Conservation (phyloP, 2,888 invertebrate genomes). For the Eupithecia pulchellata region DNA sequence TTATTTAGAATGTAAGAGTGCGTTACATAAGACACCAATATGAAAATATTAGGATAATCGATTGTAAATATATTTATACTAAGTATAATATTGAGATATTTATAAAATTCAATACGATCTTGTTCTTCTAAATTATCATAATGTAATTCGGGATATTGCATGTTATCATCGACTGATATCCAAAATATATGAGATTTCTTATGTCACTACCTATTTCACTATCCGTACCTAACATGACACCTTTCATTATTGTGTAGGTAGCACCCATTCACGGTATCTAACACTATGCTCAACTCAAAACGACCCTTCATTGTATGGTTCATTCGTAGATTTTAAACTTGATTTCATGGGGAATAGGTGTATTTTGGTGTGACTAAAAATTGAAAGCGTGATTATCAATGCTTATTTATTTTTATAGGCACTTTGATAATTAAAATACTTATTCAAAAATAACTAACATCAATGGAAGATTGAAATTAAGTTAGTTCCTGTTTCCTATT, state of each 20-base stretch:
- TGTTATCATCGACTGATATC: conserved; percentile 69
- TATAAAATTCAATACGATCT: conserved; percentile 84
- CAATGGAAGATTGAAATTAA: neutral
- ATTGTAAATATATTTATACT: conserved; percentile 85
- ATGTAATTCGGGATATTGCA: conserved; percentile 72
- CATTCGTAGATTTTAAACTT: conserved; percentile 33
- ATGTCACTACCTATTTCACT: conserved; percentile 56
- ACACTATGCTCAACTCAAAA: conserved; percentile 35
- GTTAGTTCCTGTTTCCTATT: neutral
- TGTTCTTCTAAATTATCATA: conserved; percentile 82
- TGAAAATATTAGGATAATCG: conserved; percentile 77
- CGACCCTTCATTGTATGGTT: conserved; percentile 36
- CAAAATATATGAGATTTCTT: conserved; percentile 60
- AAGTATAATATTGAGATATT: conserved; percentile 76
- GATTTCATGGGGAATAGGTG: conserved; percentile 25
- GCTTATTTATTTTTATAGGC: no score
- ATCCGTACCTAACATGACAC: conserved; percentile 26
- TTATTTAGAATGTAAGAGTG: conserved; percentile 81
- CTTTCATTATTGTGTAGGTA: conserved; percentile 40
- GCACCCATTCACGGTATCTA: conserved; percentile 41
- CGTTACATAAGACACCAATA: conserved; percentile 85
- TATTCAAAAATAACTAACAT: neutral
- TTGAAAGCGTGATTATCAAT: conserved; percentile 34
- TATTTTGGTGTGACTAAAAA: conserved; percentile 24
- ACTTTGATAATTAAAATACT: no score